These are phyloP conservation scores for Coelopa frigida DNA, from an alignment of 1,140 invertebrate genomes.

Conservation along the genomic window DNA sequence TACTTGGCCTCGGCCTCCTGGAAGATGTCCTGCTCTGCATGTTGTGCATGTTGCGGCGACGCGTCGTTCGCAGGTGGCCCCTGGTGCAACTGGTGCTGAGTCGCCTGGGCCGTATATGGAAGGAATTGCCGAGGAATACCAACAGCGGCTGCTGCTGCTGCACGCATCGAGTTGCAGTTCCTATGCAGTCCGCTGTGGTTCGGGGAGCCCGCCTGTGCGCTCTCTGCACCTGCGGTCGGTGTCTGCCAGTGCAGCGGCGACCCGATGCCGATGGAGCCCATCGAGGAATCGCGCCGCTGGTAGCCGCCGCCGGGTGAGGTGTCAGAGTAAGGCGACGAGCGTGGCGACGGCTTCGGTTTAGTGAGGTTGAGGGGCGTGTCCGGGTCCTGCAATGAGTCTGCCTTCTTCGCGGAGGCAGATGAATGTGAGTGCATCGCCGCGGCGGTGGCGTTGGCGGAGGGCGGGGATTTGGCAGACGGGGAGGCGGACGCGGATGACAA, in stretches of 20 bases:
- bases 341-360: conserved; percentile 65
- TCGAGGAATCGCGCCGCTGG: too few relatives aligned
- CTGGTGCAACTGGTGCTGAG: too few relatives aligned
- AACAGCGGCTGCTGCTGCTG: conserved; percentile 14
- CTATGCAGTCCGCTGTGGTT: conserved; percentile 11
- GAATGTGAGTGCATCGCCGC: conserved; percentile 20
- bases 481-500: neutral
- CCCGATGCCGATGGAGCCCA: conserved; percentile 32
- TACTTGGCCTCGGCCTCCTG: too few relatives aligned
- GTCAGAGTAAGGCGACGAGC: conserved; percentile 28
- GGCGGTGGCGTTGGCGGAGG: conserved; percentile 45
- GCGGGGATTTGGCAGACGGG: conserved; percentile 20
- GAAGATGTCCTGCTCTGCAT: too few relatives aligned
- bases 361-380: conserved; percentile 82
- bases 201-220: too few relatives aligned
- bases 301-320: too few relatives aligned
- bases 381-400: conserved; percentile 52
- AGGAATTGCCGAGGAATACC: conserved; percentile 22
- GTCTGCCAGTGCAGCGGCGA: conserved; percentile 41
- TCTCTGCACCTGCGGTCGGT: too few relatives aligned
- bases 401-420: conserved; percentile 42
- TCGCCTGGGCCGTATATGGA: too few relatives aligned
- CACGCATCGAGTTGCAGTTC: neutral
- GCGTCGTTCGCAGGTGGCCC: too few relatives aligned
- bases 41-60: too few relatives aligned